Conservation (phyloP, 1,140 invertebrate species). For the Lanistes nyassanus region DNA sequence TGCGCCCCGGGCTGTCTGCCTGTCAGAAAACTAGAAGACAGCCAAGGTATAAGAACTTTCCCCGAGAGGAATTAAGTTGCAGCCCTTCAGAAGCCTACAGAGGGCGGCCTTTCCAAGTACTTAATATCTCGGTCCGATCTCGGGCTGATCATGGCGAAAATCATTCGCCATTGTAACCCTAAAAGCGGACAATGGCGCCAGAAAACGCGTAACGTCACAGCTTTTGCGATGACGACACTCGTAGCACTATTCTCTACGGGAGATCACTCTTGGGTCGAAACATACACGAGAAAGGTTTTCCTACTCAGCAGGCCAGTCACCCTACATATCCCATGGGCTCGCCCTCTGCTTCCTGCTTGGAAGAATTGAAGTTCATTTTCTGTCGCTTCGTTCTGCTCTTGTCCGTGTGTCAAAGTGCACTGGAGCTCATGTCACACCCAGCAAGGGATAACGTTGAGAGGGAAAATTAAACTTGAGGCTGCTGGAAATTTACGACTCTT, state of each 20-base stretch:
- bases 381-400: neutral
- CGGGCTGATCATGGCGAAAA: neutral
- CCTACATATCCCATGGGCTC: slow-evolving; percentile 22
- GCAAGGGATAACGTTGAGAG: neutral
- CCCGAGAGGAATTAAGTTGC: too few species aligned
- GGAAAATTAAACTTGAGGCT: slow-evolving; percentile 4
- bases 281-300: slow-evolving; percentile 27
- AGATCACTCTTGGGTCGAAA: slow-evolving; percentile 22
- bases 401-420: neutral
- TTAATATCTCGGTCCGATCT: slow-evolving; percentile 12
- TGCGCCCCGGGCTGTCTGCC: too few species aligned
- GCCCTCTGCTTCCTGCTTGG: slow-evolving; percentile 4
- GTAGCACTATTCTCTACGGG: neutral
- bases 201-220: neutral
- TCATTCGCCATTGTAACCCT: slow-evolving; percentile 24
- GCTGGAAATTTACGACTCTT: neutral
- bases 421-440: slow-evolving; percentile 1
- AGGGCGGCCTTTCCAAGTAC: slow-evolving; percentile 16
- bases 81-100: too few species aligned
- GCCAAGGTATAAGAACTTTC: too few species aligned
- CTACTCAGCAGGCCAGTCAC: slow-evolving; percentile 7
- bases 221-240: slow-evolving; percentile 5
- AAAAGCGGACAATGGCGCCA: neutral
- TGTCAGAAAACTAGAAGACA: too few species aligned
- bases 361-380: slow-evolving; percentile 27